Evolutionary conservation across 1,140 invertebrate genomes (phyloP), one percentile per base, ranked within the genome.

Genomic region (Aphaenogaster rudis): DNA sequence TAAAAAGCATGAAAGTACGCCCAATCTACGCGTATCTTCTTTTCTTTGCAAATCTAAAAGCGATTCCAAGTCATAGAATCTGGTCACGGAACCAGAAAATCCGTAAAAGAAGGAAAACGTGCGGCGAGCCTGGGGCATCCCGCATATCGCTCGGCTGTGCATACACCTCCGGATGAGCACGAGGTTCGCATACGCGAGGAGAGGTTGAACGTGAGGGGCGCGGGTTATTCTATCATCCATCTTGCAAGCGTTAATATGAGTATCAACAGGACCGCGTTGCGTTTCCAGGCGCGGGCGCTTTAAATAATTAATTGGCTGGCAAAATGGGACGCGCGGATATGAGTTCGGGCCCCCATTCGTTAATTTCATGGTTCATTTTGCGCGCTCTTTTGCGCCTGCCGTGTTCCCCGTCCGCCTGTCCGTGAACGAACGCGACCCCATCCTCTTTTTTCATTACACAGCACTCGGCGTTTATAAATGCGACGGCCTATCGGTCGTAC

Each of bases 331-430:
- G 81, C 48, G 91, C 81, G 88, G 72, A 92, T 89, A 88, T 90
- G 87, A 90, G 87, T 91, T 91, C 74, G 79, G 76, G 69, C 86
- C 13, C 66, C 88, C 90, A 92, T 92, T 93, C 91, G 92, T 93
- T 93, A 91, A 92, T 92, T 90, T 91, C 92, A 92, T 88, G 92
- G 92, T 92, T 93, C 91, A 92, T 93, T 93, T 91, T 84, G 80
- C 50, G 59, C 82, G 88, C 86, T 86, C 91, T 79, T 82, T 90
- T 81, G 86, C 64, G 64, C 76, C 52, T 39, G 36, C 39, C 61
- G 67, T 21, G 45, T 69, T 57, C 36, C 42, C 57, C 45, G 33
- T 11, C 48, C 33, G 3, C 42, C 33, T 17, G 36, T 52, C 67
- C 28, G 42, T 45, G 36, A 66, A 64, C 72, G 17, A 45, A 42